phyloP scores from a whole-genome alignment of 1,140 invertebrate species.

The Choristoneura fumiferana region DNA sequence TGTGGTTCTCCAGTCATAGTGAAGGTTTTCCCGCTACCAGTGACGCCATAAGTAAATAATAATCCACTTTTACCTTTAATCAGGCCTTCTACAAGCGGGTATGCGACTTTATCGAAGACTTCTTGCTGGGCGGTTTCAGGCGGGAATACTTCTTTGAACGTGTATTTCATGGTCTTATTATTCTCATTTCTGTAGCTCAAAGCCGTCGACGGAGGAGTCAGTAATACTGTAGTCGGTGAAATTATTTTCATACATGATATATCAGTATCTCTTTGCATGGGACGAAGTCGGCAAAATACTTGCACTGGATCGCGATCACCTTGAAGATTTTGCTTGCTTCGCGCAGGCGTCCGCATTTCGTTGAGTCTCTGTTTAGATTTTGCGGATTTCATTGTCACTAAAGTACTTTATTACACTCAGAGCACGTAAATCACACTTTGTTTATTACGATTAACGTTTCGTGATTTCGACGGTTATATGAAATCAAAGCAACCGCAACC shows the following conservation, averaged over 20 bases:
- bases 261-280: constrained; percentile 83
- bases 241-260: constrained; percentile 85
- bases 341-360: constrained; percentile 64
- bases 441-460: constrained; percentile 21
- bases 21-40: constrained; percentile 97
- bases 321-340: constrained; percentile 64
- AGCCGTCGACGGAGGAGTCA: constrained; percentile 84
- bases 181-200: constrained; percentile 80
- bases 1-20: constrained; percentile 92
- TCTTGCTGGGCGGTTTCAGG: constrained; percentile 88
- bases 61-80: constrained; percentile 92
- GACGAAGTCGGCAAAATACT: constrained; percentile 91
- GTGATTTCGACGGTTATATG: constrained; percentile 42
- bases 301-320: constrained; percentile 85
- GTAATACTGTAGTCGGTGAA: constrained; percentile 83
- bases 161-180: constrained; percentile 86
- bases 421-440: constrained; percentile 31
- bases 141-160: constrained; percentile 92
- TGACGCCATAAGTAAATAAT: constrained; percentile 97
- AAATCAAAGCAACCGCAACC: constrained; percentile 71
- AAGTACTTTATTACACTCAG: constrained; percentile 32
- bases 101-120: constrained; percentile 90
- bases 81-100: constrained; percentile 91
- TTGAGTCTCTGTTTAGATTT: constrained; percentile 69
- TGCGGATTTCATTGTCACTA: constrained; percentile 61